Base-by-base conservation (phyloP, 1,140 invertebrate genomes). In the Hyles vespertilio region DNA sequence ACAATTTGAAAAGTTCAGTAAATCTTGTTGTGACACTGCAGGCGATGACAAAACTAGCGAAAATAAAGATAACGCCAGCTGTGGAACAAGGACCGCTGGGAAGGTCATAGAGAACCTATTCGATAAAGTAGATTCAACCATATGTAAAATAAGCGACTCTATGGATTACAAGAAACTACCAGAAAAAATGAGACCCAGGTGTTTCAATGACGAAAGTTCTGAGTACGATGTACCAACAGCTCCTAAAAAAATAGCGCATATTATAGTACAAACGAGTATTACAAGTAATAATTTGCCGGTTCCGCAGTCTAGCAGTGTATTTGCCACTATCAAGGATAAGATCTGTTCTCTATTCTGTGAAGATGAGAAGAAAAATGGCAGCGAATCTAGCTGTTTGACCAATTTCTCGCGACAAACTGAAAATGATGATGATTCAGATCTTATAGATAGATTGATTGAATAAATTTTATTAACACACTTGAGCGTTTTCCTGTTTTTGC, bases 341-440 rank as follows among this genome's bases (percentile, higher is more conserved):
- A 62, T 81, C 33, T 65, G 61, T 22, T 81, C 77, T 2, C 75
- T 82, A 46, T 80, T 82, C 47, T 40, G 61, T 6, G 69, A 70
- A 6, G 57, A 56, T 7, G 46, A 54, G n/a, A 47, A 32, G 44
- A 47, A 34, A 11, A 47, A 34, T 7, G 45, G 34, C 8, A 32
- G 22, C 32, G 5, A 7, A 32, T 54, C 3, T n/a, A 22, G 34
- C 11, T 12, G 12, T 3, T 22, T 11, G 34, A n/a, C 51, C 32
- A 40, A 40, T 40, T 40, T 5, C 22, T 45, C 8, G 32, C n/a
- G 6, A 8, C 36, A 34, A 22, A 5, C n/a, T 5, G 40, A 54
- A 5, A 44, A n/a, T 3, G 36, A 54, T 12, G 22, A 22, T 7
- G 52, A 54, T 32, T 10, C 36, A 8, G 52, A 43, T 11, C 8